phyloP scores from a whole-genome alignment of 2,797 vertebrate species.

The Poeciliopsis paucimaculata region DNA sequence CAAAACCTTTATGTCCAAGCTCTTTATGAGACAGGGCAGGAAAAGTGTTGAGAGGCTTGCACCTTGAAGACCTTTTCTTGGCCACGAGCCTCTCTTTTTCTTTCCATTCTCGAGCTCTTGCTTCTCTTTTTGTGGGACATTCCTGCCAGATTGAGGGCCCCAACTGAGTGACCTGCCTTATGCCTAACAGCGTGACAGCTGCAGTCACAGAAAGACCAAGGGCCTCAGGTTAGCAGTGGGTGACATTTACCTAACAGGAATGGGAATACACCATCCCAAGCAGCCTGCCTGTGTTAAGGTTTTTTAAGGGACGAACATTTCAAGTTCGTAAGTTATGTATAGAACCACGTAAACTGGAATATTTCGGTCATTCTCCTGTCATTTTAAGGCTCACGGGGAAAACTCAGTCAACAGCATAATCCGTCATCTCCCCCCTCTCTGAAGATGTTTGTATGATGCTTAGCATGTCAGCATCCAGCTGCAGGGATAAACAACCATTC shows the following conservation, averaged over 20 bases:
- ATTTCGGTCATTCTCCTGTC: not conserved
- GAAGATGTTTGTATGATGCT: conserved; percentile 33
- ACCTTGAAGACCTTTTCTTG: conserved; percentile 62
- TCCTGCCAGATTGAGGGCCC: conserved; percentile 60
- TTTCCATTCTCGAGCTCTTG: conserved; percentile 43
- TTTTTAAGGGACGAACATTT: conserved; percentile 9
- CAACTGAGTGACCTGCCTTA: conserved; percentile 58
- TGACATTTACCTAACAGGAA: conserved; percentile 41
- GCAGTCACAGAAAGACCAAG: conserved; percentile 41
- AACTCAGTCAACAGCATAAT: conserved; percentile 26
- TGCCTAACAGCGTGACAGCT: conserved; percentile 59
- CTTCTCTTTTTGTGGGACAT: conserved; percentile 66
- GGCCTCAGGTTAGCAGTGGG: conserved; percentile 28
- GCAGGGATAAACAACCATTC: conserved; percentile 58
- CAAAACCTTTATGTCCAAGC: conserved; percentile 56
- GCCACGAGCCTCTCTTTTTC: conserved; percentile 39
- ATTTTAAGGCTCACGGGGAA: conserved; percentile 16
- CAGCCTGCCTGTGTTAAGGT: conserved; percentile 1
- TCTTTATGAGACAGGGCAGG: conserved; percentile 64
- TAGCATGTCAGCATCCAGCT: conserved; percentile 53
- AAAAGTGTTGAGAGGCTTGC: conserved; percentile 54
- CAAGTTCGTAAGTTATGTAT: not conserved
- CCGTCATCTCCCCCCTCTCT: conserved; percentile 17
- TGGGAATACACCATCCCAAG: conserved; percentile 27
- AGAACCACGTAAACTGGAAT: not conserved